A percentile compares a stretch with the other conserved stretches of the same genome.
phyloP scores from a whole-genome alignment of 2,888 invertebrate genomes.

The Drosophila merina region DNA sequence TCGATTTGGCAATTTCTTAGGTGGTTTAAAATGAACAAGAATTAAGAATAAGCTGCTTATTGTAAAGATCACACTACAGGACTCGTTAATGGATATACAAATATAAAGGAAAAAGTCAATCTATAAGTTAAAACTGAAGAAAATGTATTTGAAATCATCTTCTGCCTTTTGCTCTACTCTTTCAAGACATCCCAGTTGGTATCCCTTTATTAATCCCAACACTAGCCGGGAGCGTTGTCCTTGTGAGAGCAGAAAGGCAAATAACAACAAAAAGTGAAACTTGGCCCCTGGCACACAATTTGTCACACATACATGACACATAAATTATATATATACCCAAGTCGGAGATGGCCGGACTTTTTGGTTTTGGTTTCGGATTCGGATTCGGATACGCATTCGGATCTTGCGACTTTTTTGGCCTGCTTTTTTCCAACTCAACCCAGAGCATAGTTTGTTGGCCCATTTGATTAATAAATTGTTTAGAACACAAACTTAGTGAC shows the following conservation, averaged over 20 bases:
- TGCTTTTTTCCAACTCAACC: not conserved
- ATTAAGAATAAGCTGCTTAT: not conserved
- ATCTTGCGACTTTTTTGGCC: constrained; percentile 13
- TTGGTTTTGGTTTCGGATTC: constrained; percentile 18
- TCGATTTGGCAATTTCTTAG: not conserved
- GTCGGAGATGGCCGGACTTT: constrained; percentile 28
- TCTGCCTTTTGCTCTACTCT: not conserved
- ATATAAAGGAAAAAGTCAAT: not conserved
- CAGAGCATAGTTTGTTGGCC: constrained; percentile 31
- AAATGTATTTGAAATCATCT: not conserved
- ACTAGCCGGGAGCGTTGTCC: constrained; percentile 35
- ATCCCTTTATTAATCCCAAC: constrained; percentile 1
- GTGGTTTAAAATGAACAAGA: not conserved
- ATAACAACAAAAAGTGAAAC: constrained; percentile 58
- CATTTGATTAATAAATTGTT: constrained; percentile 78
- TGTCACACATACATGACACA: constrained; percentile 74
- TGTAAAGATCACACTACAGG: not conserved
- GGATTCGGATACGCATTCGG: constrained; percentile 1
- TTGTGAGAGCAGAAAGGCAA: constrained; percentile 22
- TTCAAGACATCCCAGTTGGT: not conserved
- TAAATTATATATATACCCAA: constrained; percentile 65
- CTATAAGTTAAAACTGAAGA: not conserved
- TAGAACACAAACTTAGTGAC: constrained; percentile 73
- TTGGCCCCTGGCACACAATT: constrained; percentile 74
- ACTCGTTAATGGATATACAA: not conserved